phyloP scores from a whole-genome alignment of 2,113 vertebrate genomes.

The Circaetus gallicus region DNA sequence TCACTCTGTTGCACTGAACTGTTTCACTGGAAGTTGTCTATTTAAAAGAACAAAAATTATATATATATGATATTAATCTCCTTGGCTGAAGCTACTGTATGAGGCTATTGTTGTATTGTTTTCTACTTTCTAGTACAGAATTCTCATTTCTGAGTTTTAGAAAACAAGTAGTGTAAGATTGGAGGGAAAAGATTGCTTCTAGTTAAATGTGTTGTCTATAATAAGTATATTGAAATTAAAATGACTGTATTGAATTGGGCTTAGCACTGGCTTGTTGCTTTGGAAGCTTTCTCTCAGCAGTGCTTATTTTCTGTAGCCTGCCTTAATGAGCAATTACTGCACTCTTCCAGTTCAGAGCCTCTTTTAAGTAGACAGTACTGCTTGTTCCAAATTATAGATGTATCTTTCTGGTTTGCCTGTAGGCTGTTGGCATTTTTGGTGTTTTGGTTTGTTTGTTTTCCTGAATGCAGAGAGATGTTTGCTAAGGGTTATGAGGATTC shows the following conservation, averaged over 20 bases:
- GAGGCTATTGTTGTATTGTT: not conserved
- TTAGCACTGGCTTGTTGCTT: not conserved
- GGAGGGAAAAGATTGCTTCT: not conserved
- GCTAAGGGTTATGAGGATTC: not conserved
- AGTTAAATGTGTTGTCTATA: not conserved
- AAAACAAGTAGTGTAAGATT: not conserved
- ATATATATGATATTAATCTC: not conserved
- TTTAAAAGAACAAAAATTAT: not conserved
- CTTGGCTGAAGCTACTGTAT: not conserved
- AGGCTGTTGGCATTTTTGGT: not conserved
- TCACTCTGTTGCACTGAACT: not conserved
- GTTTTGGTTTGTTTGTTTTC: not conserved
- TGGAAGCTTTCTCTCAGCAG: conserved; percentile 6
- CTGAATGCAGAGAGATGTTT: not conserved
- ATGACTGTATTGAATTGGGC: not conserved
- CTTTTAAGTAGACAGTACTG: not conserved
- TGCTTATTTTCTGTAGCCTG: conserved; percentile 35
- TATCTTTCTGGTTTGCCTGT: not conserved
- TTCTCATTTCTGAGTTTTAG: not conserved
- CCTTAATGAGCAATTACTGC: conserved; percentile 20
- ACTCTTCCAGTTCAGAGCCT: conserved; percentile 8
- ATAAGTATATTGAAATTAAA: not conserved
- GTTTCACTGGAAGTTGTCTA: not conserved
- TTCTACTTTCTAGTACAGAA: not conserved
- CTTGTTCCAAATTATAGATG: not conserved